phyloP scores from a whole-genome alignment of 1,140 invertebrate genomes.

The Nixonia krombeini region DNA sequence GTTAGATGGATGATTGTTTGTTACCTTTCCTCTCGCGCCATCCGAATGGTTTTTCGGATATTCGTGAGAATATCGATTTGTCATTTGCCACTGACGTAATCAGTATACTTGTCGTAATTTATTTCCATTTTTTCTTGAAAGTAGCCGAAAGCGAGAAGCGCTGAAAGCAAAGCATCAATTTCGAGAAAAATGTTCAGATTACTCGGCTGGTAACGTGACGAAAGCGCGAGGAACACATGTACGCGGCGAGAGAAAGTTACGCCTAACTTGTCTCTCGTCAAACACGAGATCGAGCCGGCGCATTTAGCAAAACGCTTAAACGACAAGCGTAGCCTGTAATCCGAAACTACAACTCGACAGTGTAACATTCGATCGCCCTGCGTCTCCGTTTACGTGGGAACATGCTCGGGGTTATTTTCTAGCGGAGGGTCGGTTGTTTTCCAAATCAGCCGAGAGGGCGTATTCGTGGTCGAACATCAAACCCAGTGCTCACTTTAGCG shows the following conservation, averaged over 20 bases:
- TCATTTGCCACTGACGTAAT: too few species aligned
- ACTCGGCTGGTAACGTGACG: too few species aligned
- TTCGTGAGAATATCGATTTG: too few species aligned
- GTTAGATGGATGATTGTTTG: too few species aligned
- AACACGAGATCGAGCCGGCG: slow-evolving; percentile 27
- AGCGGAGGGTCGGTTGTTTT: slow-evolving; percentile 57
- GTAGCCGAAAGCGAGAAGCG: too few species aligned
- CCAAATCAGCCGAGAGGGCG: slow-evolving; percentile 50
- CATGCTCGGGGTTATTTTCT: slow-evolving; percentile 41
- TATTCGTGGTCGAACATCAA: slow-evolving; percentile 55
- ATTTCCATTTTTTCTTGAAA: too few species aligned
- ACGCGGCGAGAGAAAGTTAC: neutral
- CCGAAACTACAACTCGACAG: slow-evolving; percentile 48
- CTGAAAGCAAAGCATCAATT: too few species aligned
- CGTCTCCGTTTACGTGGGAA: slow-evolving; percentile 61
- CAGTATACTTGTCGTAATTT: too few species aligned
- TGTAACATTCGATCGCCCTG: slow-evolving; percentile 26
- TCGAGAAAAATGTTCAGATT: too few species aligned
- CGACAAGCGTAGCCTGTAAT: slow-evolving; percentile 39
- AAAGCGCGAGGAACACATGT: neutral
- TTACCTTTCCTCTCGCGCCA: too few species aligned
- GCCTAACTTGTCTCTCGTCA: slow-evolving; percentile 33
- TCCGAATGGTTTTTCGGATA: too few species aligned
- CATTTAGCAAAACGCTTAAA: slow-evolving; percentile 38
- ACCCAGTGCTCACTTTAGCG: slow-evolving; percentile 59